Base-by-base conservation (phyloP, 2,113 vertebrate genomes). In the Montifringilla adamsi region DNA sequence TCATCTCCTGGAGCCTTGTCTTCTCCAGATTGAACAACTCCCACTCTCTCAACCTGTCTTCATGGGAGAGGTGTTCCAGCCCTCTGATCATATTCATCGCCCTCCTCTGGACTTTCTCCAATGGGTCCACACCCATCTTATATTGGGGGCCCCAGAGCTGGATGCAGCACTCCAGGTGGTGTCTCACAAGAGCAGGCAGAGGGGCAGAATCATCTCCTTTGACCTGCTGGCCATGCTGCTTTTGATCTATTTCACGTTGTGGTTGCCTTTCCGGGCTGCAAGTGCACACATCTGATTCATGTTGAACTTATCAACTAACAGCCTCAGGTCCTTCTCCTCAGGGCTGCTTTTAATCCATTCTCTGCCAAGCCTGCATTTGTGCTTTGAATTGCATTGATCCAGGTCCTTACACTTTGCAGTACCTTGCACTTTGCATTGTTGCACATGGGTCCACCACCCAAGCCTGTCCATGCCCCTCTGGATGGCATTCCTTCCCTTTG, bases 201-300 rank as follows among this genome's bases (percentile, higher is more conserved):
- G 15, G 44, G 37, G 28, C 52, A 59, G 52, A 81, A 74, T 39
- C 7, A 18, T 58, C 37, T 59, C 12, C 13, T 74, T 89, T 59
- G 59, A 44, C 33, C 22, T 37, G 5, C 50, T 80, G 31, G 31
- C 43, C 31, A 4, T 16, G 3, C 18, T 66, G 44, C 22, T 52
- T 81, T 74, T 81, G 68, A 59, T 64, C 22, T 31, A 37, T 18
- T 18, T 39, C 31, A 50, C 14, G 10, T 44, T 37, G 18, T 13
- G 12, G 15, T 33, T 27, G 22, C 9, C 35, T 64, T 66, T 81
- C 35, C 37, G 60, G 22, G 27, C 37, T 52, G 28, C 27, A 81
- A 58, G 22, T 0, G 0, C 43, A 37, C 2, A 1, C 33, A 44
- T 13, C 44, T 19, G 9, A 22, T 33, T 81, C 13, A 28, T 23